Evolutionary conservation across 2,797 vertebrate genomes (phyloP).

Genomic region (Gymnothorax javanicus): DNA sequence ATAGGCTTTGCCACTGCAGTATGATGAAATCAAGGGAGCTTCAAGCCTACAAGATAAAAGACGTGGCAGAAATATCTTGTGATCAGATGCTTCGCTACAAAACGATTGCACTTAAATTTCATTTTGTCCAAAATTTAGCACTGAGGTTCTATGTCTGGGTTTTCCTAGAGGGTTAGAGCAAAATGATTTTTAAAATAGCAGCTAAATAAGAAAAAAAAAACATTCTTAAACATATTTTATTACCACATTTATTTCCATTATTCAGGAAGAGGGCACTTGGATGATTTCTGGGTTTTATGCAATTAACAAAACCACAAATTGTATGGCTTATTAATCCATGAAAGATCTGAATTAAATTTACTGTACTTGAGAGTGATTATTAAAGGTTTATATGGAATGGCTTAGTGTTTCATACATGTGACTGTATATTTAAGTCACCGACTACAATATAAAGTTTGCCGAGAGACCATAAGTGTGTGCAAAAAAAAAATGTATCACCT

Average conservation of each 20-base stretch:
- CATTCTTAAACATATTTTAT: background rate
- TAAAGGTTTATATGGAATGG: background rate
- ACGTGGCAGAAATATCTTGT: too few species aligned
- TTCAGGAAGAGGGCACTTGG: background rate
- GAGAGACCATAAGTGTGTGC: background rate
- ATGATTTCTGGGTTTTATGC: background rate
- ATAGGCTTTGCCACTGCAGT: constrained; percentile 90
- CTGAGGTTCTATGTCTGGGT: background rate
- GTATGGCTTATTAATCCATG: background rate
- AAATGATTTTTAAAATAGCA: background rate
- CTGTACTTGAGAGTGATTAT: background rate
- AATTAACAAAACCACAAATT: background rate
- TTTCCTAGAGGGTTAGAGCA: background rate
- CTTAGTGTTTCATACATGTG: background rate
- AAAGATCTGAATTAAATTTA: background rate
- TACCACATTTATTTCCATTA: background rate
- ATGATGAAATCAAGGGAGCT: constrained; percentile 58
- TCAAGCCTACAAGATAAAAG: too few species aligned
- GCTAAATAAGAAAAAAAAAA: background rate
- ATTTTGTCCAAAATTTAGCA: background rate
- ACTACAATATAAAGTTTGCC: background rate
- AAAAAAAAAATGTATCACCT: background rate
- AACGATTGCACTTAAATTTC: background rate
- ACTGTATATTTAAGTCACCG: background rate
- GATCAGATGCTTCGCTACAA: background rate